Percentiles rank a stretch among this genome's conserved stretches.
phyloP scores from a whole-genome alignment of 2,888 invertebrate species.

The Eupithecia dodoneata region DNA sequence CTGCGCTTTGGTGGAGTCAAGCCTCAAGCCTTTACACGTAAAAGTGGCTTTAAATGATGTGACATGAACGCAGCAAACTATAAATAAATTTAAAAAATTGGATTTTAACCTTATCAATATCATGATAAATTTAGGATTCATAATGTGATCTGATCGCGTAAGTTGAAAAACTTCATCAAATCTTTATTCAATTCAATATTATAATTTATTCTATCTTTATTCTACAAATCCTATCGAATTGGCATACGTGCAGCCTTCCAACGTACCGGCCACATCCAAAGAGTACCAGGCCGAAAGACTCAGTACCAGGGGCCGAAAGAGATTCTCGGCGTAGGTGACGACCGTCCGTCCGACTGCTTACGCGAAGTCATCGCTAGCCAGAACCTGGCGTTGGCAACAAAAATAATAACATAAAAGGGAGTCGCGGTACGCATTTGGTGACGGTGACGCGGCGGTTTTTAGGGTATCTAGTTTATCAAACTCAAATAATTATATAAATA shows the following conservation, averaged over 20 bases:
- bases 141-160: neutral
- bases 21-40: too few relatives aligned
- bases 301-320: slow-evolving; percentile 84
- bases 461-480: neutral
- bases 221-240: neutral
- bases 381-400: slow-evolving; percentile 63
- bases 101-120: neutral
- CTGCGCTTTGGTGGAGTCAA: too few relatives aligned
- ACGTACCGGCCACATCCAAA: slow-evolving; percentile 54
- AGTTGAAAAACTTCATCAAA: neutral
- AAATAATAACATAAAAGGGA: slow-evolving; percentile 19
- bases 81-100: too few relatives aligned
- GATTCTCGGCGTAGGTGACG: slow-evolving; percentile 77
- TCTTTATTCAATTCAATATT: neutral
- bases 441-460: slow-evolving; percentile 15
- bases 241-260: slow-evolving; percentile 7
- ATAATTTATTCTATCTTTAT: too few relatives aligned
- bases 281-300: slow-evolving; percentile 2
- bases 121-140: neutral
- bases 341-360: slow-evolving; percentile 58
- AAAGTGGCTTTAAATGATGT: too few relatives aligned
- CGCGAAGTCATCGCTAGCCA: slow-evolving; percentile 73
- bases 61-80: too few relatives aligned
- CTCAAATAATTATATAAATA: too few relatives aligned
- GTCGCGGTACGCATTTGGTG: slow-evolving; percentile 19